Percentiles rank a stretch among this genome's conserved stretches.
phyloP scores from a whole-genome alignment of 2,113 vertebrate species.

The Eudyptes chrysolophus region DNA sequence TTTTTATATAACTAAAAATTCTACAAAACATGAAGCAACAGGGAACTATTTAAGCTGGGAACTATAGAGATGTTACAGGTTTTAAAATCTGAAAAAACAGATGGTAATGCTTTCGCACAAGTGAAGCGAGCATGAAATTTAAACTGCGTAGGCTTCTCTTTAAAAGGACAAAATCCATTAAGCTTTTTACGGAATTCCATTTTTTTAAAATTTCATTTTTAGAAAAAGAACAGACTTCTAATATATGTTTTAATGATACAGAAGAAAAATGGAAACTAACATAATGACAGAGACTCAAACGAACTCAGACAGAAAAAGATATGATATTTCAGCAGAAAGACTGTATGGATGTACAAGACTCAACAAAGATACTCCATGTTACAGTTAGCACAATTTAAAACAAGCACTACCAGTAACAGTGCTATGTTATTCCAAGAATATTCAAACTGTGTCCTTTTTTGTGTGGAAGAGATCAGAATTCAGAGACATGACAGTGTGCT shows the following conservation, averaged over 20 bases:
- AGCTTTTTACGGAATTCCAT: neutral
- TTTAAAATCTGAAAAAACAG: neutral
- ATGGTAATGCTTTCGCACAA: neutral
- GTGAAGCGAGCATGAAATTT: neutral
- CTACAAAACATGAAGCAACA: neutral
- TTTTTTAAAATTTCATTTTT: neutral
- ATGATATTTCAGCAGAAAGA: neutral
- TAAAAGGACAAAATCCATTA: slow-evolving; percentile 7
- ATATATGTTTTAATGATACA: neutral
- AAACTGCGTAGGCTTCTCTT: neutral
- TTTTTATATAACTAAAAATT: neutral
- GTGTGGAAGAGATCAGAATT: neutral
- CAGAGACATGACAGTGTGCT: neutral
- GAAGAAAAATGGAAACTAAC: neutral
- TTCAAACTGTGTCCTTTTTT: neutral
- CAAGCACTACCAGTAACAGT: neutral
- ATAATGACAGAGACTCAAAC: neutral
- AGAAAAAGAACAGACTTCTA: neutral
- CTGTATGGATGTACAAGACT: neutral
- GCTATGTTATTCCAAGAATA: neutral
- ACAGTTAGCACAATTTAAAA: neutral
- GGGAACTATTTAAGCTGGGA: neutral
- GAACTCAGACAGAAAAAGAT: neutral
- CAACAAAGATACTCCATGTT: neutral
- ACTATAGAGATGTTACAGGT: neutral